Evolutionary conservation across 2,888 invertebrate species (phyloP).

Genomic region (Barypeithes pellucidus): DNA sequence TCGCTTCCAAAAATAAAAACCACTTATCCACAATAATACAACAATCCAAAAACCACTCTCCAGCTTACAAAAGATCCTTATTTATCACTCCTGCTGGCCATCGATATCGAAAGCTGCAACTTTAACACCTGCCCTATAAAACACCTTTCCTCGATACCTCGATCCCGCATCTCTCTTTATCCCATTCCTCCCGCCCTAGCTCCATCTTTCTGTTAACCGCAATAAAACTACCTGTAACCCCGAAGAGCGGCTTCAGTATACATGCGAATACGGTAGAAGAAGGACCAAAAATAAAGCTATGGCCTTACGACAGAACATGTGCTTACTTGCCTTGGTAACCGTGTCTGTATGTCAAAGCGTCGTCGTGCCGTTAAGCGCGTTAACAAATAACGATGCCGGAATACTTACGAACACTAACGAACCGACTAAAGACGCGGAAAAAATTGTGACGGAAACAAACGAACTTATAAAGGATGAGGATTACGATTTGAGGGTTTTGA

Average conservation of each 20-base stretch:
- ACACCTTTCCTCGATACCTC: conserved; percentile 55
- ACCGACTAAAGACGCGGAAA: not conserved
- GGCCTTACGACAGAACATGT: conserved; percentile 21
- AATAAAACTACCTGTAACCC: conserved; percentile 56
- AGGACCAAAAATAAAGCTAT: conserved; percentile 35
- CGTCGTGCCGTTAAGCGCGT: not conserved
- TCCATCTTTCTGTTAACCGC: conserved; percentile 30
- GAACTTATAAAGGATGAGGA: conserved; percentile 37
- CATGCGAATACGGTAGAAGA: conserved; percentile 33
- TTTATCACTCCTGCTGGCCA: conserved; percentile 28
- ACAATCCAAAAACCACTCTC: not conserved
- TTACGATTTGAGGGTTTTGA: conserved; percentile 70
- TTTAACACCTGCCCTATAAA: conserved; percentile 56
- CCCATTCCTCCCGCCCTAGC: conserved; percentile 8
- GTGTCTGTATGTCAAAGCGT: conserved; percentile 30
- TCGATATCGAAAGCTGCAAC: conserved; percentile 47
- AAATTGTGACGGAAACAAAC: conserved; percentile 35
- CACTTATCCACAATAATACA: not conserved
- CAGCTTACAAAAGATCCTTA: conserved; percentile 10
- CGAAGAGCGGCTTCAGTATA: conserved; percentile 47
- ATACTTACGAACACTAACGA: not conserved
- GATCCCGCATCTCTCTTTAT: conserved; percentile 27
- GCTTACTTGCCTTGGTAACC: conserved; percentile 25
- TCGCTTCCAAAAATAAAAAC: not conserved
- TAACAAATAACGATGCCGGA: no score